These are phyloP conservation scores for Lithobates sylvaticus DNA, from an alignment of 2,797 vertebrate species.

Conservation along the genomic window DNA sequence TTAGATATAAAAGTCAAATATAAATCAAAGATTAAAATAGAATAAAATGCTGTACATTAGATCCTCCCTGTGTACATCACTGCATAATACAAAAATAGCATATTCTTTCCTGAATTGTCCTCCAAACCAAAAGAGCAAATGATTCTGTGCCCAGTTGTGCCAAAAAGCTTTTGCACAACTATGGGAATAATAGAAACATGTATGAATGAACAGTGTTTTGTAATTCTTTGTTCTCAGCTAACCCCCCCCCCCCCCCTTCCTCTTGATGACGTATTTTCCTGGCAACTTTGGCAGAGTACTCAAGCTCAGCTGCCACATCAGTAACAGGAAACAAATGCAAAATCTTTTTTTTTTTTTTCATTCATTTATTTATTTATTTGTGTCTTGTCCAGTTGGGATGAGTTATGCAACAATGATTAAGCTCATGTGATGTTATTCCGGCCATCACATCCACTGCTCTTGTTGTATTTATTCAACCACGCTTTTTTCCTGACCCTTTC, in stretches of 20 bases:
- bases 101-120: not conserved
- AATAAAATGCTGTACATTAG: not conserved
- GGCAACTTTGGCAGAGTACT: conserved; percentile 44
- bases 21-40: not conserved
- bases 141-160: not conserved
- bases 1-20: not conserved
- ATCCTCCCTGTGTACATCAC: not conserved
- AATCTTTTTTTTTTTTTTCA: not conserved
- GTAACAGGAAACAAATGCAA: conserved; percentile 54
- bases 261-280: conserved; percentile 42
- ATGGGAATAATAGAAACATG: conserved; percentile 2
- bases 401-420: conserved; percentile 38
- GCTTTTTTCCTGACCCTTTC: conserved; percentile 1
- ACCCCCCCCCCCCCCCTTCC: not conserved
- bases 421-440: conserved; percentile 36
- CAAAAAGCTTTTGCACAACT: not conserved
- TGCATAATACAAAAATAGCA: not conserved
- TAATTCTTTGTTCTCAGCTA: conserved; percentile 33
- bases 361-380: conserved; percentile 20
- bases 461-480: conserved; percentile 11
- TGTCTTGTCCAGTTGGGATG: not conserved
- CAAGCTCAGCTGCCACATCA: conserved; percentile 36
- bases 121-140: not conserved
- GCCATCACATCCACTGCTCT: conserved; percentile 8
- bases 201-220: conserved; percentile 47